Conservation (phyloP, 2,888 invertebrate species). For the Hyalella azteca region DNA sequence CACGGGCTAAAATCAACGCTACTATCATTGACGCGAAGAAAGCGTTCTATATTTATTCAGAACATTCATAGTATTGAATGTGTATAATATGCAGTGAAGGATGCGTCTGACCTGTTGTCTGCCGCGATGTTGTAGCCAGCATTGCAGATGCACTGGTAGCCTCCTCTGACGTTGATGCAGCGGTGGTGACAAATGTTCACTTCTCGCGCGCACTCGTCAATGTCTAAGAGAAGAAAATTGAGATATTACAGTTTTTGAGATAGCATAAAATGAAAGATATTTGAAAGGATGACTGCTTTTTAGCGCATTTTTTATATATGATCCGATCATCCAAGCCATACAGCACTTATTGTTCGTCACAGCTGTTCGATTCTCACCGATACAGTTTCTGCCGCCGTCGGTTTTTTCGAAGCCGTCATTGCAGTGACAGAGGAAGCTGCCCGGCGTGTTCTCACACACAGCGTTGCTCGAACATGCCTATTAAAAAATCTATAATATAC, state of each 20-base stretch:
- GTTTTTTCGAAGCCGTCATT: conserved; percentile 79
- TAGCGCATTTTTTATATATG: too few species aligned
- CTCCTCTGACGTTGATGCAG: conserved; percentile 90
- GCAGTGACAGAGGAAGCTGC: conserved; percentile 82
- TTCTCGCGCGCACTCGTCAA: conserved; percentile 72
- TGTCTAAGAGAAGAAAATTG: too few species aligned
- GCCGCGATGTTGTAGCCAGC: conserved; percentile 70
- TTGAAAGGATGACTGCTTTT: too few species aligned
- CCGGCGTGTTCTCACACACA: conserved; percentile 81
- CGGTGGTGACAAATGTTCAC: conserved; percentile 77
- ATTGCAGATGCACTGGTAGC: conserved; percentile 85
- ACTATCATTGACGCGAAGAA: too few species aligned
- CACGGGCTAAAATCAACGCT: too few species aligned
- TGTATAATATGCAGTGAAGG: too few species aligned
- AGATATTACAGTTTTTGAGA: too few species aligned
- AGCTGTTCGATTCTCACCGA: conserved; percentile 70
- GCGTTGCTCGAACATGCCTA: conserved; percentile 56
- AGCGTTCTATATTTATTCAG: too few species aligned
- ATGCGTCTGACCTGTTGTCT: conserved; percentile 52
- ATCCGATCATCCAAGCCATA: too few species aligned
- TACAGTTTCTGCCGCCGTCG: conserved; percentile 78
- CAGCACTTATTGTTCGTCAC: too few species aligned
- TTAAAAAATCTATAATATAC: background rate
- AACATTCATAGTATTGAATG: too few species aligned
- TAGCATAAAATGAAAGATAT: too few species aligned